Base-by-base conservation (phyloP, 2,888 invertebrate genomes). In the Tuta absoluta region DNA sequence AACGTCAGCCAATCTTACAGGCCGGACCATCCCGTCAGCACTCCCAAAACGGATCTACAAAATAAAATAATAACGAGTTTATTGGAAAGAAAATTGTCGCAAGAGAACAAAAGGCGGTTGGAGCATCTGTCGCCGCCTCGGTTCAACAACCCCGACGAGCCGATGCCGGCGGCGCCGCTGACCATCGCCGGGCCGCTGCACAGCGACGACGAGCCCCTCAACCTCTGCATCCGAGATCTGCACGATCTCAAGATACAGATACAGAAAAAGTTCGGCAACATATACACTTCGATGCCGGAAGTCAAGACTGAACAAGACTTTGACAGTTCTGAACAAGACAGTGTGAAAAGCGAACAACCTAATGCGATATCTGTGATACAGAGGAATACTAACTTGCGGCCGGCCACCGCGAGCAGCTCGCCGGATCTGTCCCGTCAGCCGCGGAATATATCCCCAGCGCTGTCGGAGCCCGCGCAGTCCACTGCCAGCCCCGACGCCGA, bases 191-290 rank as follows among this genome's bases (percentile, higher is more conserved):
- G 83, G 21, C 83, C 82, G 17, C 62, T 91, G 73, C 83, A 87
- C 72, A 80, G 81, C 71, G 81, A 89, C 76, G 94, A 95, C 61
- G 96, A 97, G 76, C 97, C 97, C 0, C 86, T 97, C 5, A 97
- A 97, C 85, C 92, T 97, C 4, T 97, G 97, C 79, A 93, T 97
- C 65, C 91, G 96, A 62, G 97, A 97, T 77, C 91, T 95, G 60
- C 94, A 94, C 73, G 94, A 94, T 68, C 80, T 95, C 24, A 95
- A 95, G 75, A 93, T 95, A 69, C 92, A 94, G 70, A 89, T 95
- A 41, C 86, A 93, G 62, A 91, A 93, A 72, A 94, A 93, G 69
- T 93, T 93, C 67, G 94, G 93, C 0, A 93, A 94, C 76, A 93
- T 94, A 57, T 94, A 93, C 77, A 91, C 93, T n/a, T 89, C 89